Conservation (phyloP, 2,113 vertebrate species). For the Ahaetulla prasina region DNA sequence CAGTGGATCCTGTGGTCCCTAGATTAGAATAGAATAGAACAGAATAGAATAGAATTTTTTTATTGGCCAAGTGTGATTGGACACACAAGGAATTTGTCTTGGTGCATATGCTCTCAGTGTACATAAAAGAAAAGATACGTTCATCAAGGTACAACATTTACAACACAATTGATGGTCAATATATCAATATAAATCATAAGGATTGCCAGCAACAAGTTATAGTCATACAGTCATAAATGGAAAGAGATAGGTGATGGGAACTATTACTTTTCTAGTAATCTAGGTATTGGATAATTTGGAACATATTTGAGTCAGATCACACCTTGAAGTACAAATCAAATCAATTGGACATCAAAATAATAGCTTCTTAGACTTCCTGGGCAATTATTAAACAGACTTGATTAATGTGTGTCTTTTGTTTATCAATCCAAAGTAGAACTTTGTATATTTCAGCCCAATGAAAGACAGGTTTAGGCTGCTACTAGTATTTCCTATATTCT, state of each 20-base stretch:
- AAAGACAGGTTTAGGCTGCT: background rate
- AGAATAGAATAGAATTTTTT: too few species aligned
- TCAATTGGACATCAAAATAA: background rate
- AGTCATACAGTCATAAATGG: too few species aligned
- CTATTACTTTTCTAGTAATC: background rate
- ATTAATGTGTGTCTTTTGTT: background rate
- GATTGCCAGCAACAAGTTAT: too few species aligned
- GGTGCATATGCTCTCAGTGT: too few species aligned
- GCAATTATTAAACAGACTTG: background rate
- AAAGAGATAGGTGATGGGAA: too few species aligned
- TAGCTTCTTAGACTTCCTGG: background rate
- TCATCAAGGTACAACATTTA: too few species aligned
- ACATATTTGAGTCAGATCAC: background rate
- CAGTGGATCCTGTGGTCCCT: background rate
- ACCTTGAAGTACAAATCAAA: background rate
- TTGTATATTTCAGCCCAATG: background rate
- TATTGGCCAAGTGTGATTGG: too few species aligned
- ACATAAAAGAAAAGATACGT: too few species aligned
- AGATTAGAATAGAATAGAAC: too few species aligned
- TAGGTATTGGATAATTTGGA: background rate
- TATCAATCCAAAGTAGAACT: background rate
- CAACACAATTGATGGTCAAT: too few species aligned
- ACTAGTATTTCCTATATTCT: background rate
- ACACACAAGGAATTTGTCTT: too few species aligned
- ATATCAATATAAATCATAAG: too few species aligned